phyloP scores from a whole-genome alignment of 1,140 invertebrate species.

The Listronotus oregonensis region DNA sequence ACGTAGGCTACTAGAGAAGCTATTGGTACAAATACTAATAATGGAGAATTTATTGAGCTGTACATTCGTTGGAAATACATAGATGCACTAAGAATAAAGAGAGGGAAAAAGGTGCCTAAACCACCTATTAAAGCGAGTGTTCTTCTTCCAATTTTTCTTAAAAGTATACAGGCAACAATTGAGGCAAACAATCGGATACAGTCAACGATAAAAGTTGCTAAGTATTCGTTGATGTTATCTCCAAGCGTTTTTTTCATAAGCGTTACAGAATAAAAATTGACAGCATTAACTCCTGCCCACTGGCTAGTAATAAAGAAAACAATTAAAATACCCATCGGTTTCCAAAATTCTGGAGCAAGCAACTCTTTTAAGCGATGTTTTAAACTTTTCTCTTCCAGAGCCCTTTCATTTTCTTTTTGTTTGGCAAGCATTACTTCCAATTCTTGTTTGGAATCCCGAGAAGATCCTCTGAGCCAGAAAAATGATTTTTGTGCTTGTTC shows the following conservation, averaged over 20 bases:
- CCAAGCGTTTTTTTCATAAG: conserved; percentile 63
- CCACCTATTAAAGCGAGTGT: no score
- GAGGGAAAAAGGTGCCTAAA: no score
- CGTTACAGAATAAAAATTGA: conserved; percentile 74
- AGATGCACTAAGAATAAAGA: conserved; percentile 41
- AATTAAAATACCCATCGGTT: conserved; percentile 65
- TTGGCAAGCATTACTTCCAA: no score
- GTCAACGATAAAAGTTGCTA: conserved; percentile 70
- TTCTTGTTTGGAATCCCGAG: no score
- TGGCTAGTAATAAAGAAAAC: conserved; percentile 67
- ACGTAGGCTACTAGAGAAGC: no score
- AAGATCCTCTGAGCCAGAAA: conserved; percentile 54
- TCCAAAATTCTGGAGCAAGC: conserved; percentile 57
- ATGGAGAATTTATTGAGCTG: no score
- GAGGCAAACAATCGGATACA: conserved; percentile 67
- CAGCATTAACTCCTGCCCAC: conserved; percentile 69
- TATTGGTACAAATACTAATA: no score
- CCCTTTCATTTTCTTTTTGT: no score
- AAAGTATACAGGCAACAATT: conserved; percentile 62
- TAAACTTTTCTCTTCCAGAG: conserved; percentile 3
- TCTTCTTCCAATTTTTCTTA: no score
- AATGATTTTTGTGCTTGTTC: conserved; percentile 61
- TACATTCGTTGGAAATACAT: conserved; percentile 33
- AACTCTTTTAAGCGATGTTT: conserved; percentile 40
- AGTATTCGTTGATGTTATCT: conserved; percentile 60